Evolutionary conservation across 2,888 invertebrate genomes (phyloP), one percentile per base, ranked within the genome.

Genomic region (Alcis repandata): DNA sequence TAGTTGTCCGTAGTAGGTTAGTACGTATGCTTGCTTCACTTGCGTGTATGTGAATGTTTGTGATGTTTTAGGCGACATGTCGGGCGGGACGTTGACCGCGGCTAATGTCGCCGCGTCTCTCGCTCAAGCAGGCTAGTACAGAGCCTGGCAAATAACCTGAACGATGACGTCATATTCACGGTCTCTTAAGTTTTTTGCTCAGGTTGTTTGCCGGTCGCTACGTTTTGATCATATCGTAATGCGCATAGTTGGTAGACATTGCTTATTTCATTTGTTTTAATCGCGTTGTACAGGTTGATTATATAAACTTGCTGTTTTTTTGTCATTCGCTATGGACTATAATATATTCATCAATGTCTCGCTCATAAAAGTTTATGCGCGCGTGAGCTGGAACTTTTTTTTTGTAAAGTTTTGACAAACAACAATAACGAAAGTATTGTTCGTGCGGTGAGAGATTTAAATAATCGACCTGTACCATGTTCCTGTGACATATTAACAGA

Each of bases 21-120:
- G 48, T 46, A 7, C 36, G 22, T 58, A 13, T 59, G 33, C 27
- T 38, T 49, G 48, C 32, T 27, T 32, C 15, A 32, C n/a, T 40
- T 56, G 62, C 51, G 41, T 59, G 63, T 54, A 41, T 48, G 46
- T 63, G 57, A 17, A 36, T 38, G 53, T 58, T 66, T 56, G 56
- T 68, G 77, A 80, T 86, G 78, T 90, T 89, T 63, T 87, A 92
- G 92, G 92, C 70, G 92, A 92, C 79, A 88, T 90, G 81, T 84
- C 88, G 15, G 88, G 85, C 40, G 72, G 80, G 53, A 81, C 86
- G 79, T 78, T 86, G 15, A 74, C 85, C 43, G 65, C 85, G 62
- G 81, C 79, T 69, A 74, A 77, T 70, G 78, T 81, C 79, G 83
- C 82, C 48, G 83, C 82, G 68, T 82, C 88, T 71, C 80, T 82